These are phyloP conservation scores for Andrena bicolor DNA, from an alignment of 2,888 invertebrate species.

Conservation along the genomic window DNA sequence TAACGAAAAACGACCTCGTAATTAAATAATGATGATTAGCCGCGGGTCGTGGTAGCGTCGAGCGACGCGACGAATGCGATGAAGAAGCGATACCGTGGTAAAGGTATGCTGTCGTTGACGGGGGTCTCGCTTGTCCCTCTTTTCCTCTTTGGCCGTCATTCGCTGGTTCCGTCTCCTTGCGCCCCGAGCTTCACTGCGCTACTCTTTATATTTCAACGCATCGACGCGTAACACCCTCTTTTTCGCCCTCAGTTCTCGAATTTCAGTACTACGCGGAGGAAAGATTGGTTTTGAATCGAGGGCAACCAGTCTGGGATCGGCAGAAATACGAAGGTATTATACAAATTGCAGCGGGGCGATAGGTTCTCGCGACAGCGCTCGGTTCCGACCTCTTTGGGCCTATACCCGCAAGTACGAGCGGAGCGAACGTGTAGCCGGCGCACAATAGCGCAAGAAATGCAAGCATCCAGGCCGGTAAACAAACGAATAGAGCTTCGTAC, in stretches of 20 bases:
- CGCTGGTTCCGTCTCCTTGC: constrained; percentile 19
- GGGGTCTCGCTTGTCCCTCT: constrained; percentile 68
- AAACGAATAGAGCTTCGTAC: constrained; percentile 67
- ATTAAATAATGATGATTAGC: constrained; percentile 83
- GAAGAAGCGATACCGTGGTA: constrained; percentile 80
- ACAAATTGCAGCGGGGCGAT: constrained; percentile 13
- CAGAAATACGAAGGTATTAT: constrained; percentile 10
- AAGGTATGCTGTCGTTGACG: constrained; percentile 79
- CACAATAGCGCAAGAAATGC: constrained; percentile 68
- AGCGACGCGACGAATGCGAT: constrained; percentile 81
- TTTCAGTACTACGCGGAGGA: constrained; percentile 5
- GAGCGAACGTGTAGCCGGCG: constrained; percentile 41
- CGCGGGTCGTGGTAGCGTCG: constrained; percentile 73
- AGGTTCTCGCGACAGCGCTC: constrained; percentile 20
- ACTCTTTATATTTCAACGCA: constrained; percentile 20
- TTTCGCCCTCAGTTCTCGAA: constrained; percentile 17
- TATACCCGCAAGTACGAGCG: constrained; percentile 2
- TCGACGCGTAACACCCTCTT: constrained; percentile 8
- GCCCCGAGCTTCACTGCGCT: constrained; percentile 9
- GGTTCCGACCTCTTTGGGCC: background rate
- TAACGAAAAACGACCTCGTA: constrained; percentile 77
- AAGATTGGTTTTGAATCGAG: background rate
- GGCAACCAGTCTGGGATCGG: background rate
- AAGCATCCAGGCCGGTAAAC: constrained; percentile 61
- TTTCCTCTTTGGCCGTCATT: constrained; percentile 32